These are phyloP conservation scores for Aphodius sticticus DNA, from an alignment of 2,888 invertebrate species.

Conservation along the genomic window DNA sequence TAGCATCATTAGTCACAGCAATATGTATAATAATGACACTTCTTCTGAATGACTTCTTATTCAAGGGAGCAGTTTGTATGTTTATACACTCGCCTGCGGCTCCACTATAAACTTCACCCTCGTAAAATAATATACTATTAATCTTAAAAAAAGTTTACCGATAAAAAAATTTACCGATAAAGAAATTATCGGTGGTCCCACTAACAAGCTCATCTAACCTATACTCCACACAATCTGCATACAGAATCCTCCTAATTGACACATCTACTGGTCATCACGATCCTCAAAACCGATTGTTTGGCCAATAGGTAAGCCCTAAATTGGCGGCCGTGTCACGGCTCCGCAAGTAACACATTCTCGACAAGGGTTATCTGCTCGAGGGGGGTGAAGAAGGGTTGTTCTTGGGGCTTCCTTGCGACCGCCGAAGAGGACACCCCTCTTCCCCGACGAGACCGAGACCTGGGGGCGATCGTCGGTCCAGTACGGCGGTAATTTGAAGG, in stretches of 20 bases:
- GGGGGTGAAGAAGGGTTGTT: background rate
- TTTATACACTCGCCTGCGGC: too few relatives aligned
- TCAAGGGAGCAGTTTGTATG: too few relatives aligned
- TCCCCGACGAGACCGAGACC: conserved; percentile 10
- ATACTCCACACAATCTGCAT: too few relatives aligned
- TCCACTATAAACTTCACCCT: too few relatives aligned
- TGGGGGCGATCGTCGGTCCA: conserved; percentile 5
- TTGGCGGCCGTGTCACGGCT: conserved; percentile 14
- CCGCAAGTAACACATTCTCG: background rate
- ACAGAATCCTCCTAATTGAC: background rate
- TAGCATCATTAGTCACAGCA: too few relatives aligned
- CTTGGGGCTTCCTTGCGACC: conserved; percentile 17
- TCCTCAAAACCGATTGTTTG: conserved; percentile 11
- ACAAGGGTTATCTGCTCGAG: background rate
- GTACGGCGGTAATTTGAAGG: conserved; percentile 15
- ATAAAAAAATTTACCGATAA: too few relatives aligned
- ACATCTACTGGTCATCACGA: background rate
- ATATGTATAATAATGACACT: too few relatives aligned
- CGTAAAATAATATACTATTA: too few relatives aligned
- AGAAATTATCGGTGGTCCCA: too few relatives aligned
- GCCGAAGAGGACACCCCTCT: background rate
- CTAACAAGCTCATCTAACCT: too few relatives aligned
- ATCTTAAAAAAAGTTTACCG: too few relatives aligned
- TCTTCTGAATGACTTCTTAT: too few relatives aligned
- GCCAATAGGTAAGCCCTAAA: conserved; percentile 16